Base-by-base conservation (phyloP, 2,888 invertebrate genomes). In the Lottia scabra region DNA sequence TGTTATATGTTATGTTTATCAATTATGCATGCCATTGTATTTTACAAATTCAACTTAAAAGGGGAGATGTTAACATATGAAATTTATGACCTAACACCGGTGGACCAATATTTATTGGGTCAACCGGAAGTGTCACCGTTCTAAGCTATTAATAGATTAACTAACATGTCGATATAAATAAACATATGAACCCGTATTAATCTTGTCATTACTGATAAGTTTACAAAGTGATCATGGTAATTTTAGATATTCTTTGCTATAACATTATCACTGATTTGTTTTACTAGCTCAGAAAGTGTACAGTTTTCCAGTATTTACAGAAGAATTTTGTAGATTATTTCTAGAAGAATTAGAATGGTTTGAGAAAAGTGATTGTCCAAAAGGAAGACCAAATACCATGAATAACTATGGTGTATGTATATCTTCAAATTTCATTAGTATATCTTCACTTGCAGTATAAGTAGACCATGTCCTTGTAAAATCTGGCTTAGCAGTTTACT, bases 381-480 rank as follows among this genome's bases (percentile, higher is more conserved):
- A 89, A 79, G 88, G 87, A 62, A 81, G 88, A 46, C 90, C 91
- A 44, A 91, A 91, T 77, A 89, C 90, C 4, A 91, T 91, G 91
- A 90, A 90, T 74, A 85, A 86, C 44, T 87, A 90, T 84, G 91
- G 91, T 69, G 90, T 90, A 82, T 76, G 83, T 73, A 16, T 13
- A n/a, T 56, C 23, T 19, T 26, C n/a, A 16, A 38, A 8, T 4
- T 38, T 8, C n/a, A n/a, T n/a, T n/a, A n/a, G n/a, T 38, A 5
- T 38, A 38, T 38, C 10, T 38, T 6, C 30, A 30, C 30, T 30
- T 2, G 30, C 30, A 30, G 30, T 30, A 30, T 30, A 30, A 2
- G 30, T 30, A 30, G 30, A 30, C 30, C 30, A n/a, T n/a, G n/a
- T n/a, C n/a, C n/a, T n/a, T n/a, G n/a, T n/a, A n/a, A n/a, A n/a